Evolutionary conservation across 1,140 invertebrate species (phyloP), one percentile per base, ranked within the genome.

Genomic region (Heliconius hewitsoni): DNA sequence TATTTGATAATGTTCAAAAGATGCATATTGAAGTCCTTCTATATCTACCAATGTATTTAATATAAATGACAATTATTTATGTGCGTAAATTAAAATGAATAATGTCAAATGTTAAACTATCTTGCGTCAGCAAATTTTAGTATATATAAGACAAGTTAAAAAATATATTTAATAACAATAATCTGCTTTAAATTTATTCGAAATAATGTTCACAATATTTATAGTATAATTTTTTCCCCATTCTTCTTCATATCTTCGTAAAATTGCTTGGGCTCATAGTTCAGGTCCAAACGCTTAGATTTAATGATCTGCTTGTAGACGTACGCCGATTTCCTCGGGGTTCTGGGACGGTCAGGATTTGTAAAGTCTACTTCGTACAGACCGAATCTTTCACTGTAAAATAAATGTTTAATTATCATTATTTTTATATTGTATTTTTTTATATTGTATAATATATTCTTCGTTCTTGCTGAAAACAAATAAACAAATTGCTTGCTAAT

Each of bases 361-460:
- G 87, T 94, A 82, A 97, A 98, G 86, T 98, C 96, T 1, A 98
- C 97, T 74, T 96, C 95, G 83, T 96, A 96, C 0, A 98, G 84
- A 1, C 97, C 97, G 89, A 97, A 98, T 81, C 95, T 96, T 87
- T 96, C 95, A 2, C 96, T 96, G 90, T 57, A 81, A 95, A 95
- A 87, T 83, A 76, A 88, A 85, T 75, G 2, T 34, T 0, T 23
- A 27, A 30, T 1, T 27, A 30, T 30, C 4, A 27, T 30, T 66
- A 57, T 27, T 66, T 27, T 9, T 13, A 13, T 66, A 66, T 37
- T 37, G 30, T 30, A 30, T 30, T 23, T 23, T 23, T 23, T 23
- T 23, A 23, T 23, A 23, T 23, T 23, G 0, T 34, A 34, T 34
- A 34, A 34, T 34, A 34, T 6, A 4, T 34, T 34, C 34, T 5